Base-by-base conservation (phyloP, 2,797 vertebrate species). In the Gallinago stenura region DNA sequence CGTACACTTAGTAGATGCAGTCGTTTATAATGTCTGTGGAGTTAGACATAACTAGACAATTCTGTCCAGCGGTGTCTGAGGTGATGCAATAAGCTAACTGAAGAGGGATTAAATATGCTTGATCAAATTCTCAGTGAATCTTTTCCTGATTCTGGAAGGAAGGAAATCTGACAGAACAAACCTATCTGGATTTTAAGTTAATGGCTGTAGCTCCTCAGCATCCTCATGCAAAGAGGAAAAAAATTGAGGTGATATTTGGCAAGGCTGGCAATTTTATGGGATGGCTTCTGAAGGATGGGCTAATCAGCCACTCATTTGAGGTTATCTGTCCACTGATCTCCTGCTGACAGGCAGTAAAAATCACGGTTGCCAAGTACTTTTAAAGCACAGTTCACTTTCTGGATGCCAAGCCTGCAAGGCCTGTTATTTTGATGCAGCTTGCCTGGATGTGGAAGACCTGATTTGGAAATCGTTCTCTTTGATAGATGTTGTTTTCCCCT, bases 401-500 rank as follows among this genome's bases (percentile, higher is more conserved):
- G 31, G 46, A 53, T 89, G 93, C 93, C 95, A 96, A 89, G 78
- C 86, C 96, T 93, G 30, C 72, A 81, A 95, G 96, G 91, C 50
- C 89, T 97, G 51, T 83, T 94, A 91, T 94, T 87, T 93, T 95
- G 87, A 83, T 93, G 83, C 69, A 91, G 53, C 65, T 90, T 97
- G 83, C 69, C 77, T 90, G 76, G 61, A 81, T 86, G 54, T 80
- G 73, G 83, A 89, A 85, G 56, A 43, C 20, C 71, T 83, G 69
- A 81, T 91, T 87, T 94, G 75, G 93, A 92, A 92, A 93, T 87
- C 0, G 1, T 81, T 91, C 50, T 82, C 88, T 91, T 95, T 94
- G 90, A 95, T 88, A 95, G 83, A 93, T 93, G 92, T 80, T 96
- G 46, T 93, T 97, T 97, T 94, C 53, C 73, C 90, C 62, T 87